These are phyloP conservation scores for Alviniconcha strummeri DNA, from an alignment of 2,888 invertebrate species.

Conservation along the genomic window DNA sequence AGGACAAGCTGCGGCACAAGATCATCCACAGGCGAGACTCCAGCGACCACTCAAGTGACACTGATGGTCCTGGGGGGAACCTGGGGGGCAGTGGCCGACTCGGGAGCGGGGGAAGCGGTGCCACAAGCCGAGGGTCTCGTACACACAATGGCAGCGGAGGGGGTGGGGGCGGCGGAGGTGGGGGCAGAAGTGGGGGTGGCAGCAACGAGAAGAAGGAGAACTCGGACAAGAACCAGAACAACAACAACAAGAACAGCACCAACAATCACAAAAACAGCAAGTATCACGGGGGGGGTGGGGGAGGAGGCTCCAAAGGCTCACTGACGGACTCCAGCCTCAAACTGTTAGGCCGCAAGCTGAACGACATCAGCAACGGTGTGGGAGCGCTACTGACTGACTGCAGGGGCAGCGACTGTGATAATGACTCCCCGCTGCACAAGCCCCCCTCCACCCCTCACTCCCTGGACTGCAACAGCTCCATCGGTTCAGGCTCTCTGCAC, in stretches of 20 bases:
- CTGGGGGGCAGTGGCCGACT: slow-evolving; percentile 48
- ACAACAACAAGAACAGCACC: slow-evolving; percentile 26
- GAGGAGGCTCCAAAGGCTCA: slow-evolving; percentile 28
- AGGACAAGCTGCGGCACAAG: slow-evolving; percentile 67
- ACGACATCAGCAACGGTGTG: slow-evolving; percentile 29
- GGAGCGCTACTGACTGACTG: slow-evolving; percentile 34
- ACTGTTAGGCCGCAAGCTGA: slow-evolving; percentile 30
- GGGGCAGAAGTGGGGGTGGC: slow-evolving; percentile 50
- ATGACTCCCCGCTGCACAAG: slow-evolving; percentile 21
- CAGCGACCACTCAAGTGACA: slow-evolving; percentile 73
- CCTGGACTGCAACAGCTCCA: background rate
- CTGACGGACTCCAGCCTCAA: slow-evolving; percentile 30
- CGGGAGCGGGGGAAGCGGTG: slow-evolving; percentile 47
- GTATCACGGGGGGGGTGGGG: slow-evolving; percentile 12
- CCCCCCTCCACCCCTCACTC: slow-evolving; percentile 5
- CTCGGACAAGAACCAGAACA: slow-evolving; percentile 37
- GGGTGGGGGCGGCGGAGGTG: slow-evolving; percentile 44
- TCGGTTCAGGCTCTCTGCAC: background rate
- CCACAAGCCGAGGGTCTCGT: slow-evolving; percentile 39
- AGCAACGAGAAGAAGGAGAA: slow-evolving; percentile 51
- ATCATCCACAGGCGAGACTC: slow-evolving; percentile 68
- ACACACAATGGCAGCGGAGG: slow-evolving; percentile 37
- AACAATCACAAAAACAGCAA: slow-evolving; percentile 29
- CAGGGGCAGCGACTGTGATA: slow-evolving; percentile 32
- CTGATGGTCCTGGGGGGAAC: slow-evolving; percentile 66